Evolutionary conservation across 1,140 invertebrate genomes (phyloP).

Genomic region (Drosophila sturtevanti): DNA sequence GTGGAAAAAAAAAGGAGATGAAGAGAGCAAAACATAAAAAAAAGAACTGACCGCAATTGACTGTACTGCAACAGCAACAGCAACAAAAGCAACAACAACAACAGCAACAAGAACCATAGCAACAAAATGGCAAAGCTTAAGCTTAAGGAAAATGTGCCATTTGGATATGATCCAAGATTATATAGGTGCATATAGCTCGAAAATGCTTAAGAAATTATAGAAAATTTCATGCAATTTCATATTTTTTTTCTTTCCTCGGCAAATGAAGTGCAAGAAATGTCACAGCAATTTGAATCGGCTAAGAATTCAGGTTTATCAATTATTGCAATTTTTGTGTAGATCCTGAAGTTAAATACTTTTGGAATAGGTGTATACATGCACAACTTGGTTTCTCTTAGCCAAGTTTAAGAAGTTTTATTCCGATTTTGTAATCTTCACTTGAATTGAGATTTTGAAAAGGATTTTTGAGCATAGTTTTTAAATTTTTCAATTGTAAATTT

Average conservation of each 20-base stretch:
- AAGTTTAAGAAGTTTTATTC: no score
- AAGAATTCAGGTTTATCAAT: no score
- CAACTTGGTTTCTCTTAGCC: no score
- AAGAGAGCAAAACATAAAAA: no score
- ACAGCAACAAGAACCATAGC: background rate
- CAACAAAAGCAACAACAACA: background rate
- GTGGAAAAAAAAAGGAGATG: background rate
- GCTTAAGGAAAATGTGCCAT: background rate
- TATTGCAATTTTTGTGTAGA: no score
- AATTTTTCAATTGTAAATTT: no score
- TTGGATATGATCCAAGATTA: background rate
- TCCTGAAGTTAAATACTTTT: no score
- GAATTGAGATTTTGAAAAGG: no score
- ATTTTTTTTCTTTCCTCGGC: background rate
- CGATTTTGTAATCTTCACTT: no score
- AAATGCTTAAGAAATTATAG: background rate
- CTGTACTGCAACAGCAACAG: background rate
- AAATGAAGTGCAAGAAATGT: background rate
- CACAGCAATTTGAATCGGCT: no score
- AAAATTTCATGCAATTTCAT: background rate
- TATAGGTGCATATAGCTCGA: slow-evolving; percentile 2
- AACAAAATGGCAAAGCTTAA: background rate
- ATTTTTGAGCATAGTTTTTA: no score
- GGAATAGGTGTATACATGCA: no score
- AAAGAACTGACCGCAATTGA: slow-evolving; percentile 14